A percentile compares a stretch with the other conserved stretches of the same genome.
These are phyloP conservation scores for Lepidostoma basale DNA, from an alignment of 1,140 invertebrate genomes.

Conservation along the genomic window DNA sequence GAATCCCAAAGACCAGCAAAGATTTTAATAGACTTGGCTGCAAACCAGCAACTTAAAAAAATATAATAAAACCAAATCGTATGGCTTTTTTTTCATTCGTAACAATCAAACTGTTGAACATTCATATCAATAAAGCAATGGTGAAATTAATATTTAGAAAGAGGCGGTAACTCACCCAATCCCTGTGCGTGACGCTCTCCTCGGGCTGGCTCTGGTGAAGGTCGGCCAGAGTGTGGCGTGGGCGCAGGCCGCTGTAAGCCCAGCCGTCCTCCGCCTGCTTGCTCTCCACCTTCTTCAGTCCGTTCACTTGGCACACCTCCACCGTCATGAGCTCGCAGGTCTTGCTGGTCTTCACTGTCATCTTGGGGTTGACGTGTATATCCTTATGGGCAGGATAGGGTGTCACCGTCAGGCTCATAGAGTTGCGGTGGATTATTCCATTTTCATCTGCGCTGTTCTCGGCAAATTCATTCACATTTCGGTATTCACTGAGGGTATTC, in stretches of 20 bases:
- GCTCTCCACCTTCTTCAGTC: slow-evolving; percentile 18
- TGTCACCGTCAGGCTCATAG: slow-evolving; percentile 41
- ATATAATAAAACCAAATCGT: too few species aligned
- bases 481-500: slow-evolving; percentile 53
- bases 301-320: slow-evolving; percentile 15
- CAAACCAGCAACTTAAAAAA: too few species aligned
- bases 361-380: slow-evolving; percentile 60
- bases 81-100: too few species aligned
- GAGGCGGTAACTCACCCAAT: slow-evolving; percentile 33
- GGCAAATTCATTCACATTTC: slow-evolving; percentile 51
- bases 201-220: too few species aligned
- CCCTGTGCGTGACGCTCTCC: too few species aligned
- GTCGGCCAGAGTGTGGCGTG: slow-evolving; percentile 6
- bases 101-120: too few species aligned
- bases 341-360: slow-evolving; percentile 49
- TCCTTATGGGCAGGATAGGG: slow-evolving; percentile 52
- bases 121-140: too few species aligned
- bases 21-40: too few species aligned
- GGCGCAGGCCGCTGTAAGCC: slow-evolving; percentile 31
- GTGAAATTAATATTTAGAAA: too few species aligned
- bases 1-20: too few species aligned
- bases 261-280: not conserved
- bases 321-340: slow-evolving; percentile 20
- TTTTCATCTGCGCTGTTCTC: slow-evolving; percentile 50
- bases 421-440: slow-evolving; percentile 40